Evolutionary conservation across 2,797 vertebrate genomes (phyloP).

Genomic region (Pseudomugil gertrudae): DNA sequence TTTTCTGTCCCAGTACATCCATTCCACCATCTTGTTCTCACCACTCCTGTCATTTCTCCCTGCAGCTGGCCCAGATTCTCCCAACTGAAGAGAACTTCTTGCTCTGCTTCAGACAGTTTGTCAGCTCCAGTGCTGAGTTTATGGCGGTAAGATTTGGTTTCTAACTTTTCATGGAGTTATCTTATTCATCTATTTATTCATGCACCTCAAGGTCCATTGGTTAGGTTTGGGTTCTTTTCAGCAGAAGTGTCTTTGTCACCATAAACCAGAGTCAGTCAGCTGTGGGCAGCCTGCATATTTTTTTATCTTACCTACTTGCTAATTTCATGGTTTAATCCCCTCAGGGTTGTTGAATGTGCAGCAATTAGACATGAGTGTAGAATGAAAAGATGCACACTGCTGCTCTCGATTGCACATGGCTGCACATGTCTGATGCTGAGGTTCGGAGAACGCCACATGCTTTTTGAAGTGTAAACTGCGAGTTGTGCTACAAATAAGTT

Average conservation of each 20-base stretch:
- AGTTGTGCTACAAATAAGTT: constrained; percentile 1
- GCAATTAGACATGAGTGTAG: constrained; percentile 35
- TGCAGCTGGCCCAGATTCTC: constrained; percentile 94
- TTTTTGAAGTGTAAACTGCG: neutral
- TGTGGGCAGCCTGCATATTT: constrained; percentile 22
- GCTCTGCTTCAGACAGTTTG: constrained; percentile 94
- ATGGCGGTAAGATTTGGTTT: constrained; percentile 88
- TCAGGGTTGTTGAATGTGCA: constrained; percentile 15
- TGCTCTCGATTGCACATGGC: constrained; percentile 8
- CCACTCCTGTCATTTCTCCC: constrained; percentile 57
- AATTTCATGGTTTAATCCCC: constrained; percentile 39
- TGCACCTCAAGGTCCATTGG: constrained; percentile 16
- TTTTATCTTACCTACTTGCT: constrained; percentile 20
- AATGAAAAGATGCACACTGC: constrained; percentile 16
- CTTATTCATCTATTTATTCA: neutral
- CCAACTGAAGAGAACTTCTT: constrained; percentile 97
- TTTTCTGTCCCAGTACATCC: constrained; percentile 19
- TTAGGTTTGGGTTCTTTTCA: constrained; percentile 1
- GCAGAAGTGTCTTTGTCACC: constrained; percentile 16
- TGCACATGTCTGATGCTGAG: constrained; percentile 14
- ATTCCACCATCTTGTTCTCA: constrained; percentile 56
- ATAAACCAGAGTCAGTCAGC: constrained; percentile 21
- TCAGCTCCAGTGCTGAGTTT: constrained; percentile 92
- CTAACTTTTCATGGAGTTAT: neutral
- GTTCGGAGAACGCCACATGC: neutral